Conservation (phyloP, 2,888 invertebrate genomes). For the Folsomia candida region DNA sequence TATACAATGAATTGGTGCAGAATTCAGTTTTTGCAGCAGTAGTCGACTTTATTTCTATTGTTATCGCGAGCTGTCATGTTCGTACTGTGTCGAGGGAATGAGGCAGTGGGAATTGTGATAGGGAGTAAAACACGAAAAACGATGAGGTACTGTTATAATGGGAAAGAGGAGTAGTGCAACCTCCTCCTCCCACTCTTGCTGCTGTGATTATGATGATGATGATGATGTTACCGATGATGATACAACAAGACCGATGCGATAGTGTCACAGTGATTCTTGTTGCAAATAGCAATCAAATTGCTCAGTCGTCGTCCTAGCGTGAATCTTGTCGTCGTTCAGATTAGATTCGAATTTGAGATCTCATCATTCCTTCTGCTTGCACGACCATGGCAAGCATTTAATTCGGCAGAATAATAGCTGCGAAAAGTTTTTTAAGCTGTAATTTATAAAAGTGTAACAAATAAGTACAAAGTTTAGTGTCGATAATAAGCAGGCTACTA, state of each 20-base stretch:
- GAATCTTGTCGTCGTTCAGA: background rate
- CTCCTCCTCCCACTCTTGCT: background rate
- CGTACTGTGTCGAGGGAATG: background rate
- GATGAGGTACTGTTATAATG: constrained; percentile 9
- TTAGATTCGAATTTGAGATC: background rate
- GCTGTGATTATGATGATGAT: no score
- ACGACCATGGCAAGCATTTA: background rate
- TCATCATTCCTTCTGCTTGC: background rate
- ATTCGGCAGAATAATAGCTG: no score
- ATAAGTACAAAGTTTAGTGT: background rate
- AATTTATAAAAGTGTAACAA: no score
- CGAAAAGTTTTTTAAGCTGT: no score
- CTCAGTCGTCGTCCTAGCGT: background rate
- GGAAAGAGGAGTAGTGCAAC: background rate
- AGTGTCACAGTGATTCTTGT: background rate
- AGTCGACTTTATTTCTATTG: constrained; percentile 11
- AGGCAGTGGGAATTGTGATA: background rate
- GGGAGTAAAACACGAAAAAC: constrained; percentile 12
- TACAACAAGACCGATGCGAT: background rate
- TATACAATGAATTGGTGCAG: background rate
- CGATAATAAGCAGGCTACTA: no score
- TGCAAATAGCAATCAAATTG: background rate
- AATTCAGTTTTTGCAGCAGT: background rate
- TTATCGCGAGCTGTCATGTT: background rate
- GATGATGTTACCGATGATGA: background rate